Evolutionary conservation across 37 sponge, comb jelly and placozoan genomes (phyloP).

Genomic region (Diacarnus erythraeanus): DNA sequence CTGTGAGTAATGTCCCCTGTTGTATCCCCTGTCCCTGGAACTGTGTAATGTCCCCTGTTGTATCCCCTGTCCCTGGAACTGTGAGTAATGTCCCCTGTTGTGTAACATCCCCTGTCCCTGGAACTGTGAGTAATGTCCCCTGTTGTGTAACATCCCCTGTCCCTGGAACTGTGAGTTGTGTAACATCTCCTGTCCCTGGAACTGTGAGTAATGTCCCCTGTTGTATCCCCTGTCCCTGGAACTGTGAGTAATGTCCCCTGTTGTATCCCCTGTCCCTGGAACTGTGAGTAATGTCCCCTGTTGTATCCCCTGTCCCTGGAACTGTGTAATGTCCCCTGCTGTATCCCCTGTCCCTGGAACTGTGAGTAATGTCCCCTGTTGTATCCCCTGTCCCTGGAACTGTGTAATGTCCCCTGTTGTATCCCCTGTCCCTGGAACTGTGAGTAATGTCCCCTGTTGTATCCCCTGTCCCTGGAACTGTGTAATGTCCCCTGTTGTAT

Average conservation of each 20-base stretch:
- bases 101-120: conserved; percentile 63
- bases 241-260: conserved; percentile 47
- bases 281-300: conserved; percentile 47
- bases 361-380: conserved; percentile 41
- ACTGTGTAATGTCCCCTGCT: conserved; percentile 40
- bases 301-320: conserved; percentile 66
- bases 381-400: conserved; percentile 68
- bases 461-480: conserved; percentile 69
- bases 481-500: conserved; percentile 38
- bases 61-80: conserved; percentile 69
- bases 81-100: conserved; percentile 47
- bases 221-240: conserved; percentile 66
- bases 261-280: conserved; percentile 66
- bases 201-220: conserved; percentile 47
- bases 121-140: conserved; percentile 53
- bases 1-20: conserved; percentile 45
- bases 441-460: conserved; percentile 38
- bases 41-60: conserved; percentile 40
- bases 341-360: conserved; percentile 68
- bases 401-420: conserved; percentile 49
- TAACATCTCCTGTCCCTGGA: conserved; percentile 66
- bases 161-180: conserved; percentile 67
- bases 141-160: conserved; percentile 50
- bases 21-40: conserved; percentile 67
- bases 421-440: conserved; percentile 69